Base-by-base conservation (phyloP, 2,113 vertebrate genomes). In the Megaceryle maxima region DNA sequence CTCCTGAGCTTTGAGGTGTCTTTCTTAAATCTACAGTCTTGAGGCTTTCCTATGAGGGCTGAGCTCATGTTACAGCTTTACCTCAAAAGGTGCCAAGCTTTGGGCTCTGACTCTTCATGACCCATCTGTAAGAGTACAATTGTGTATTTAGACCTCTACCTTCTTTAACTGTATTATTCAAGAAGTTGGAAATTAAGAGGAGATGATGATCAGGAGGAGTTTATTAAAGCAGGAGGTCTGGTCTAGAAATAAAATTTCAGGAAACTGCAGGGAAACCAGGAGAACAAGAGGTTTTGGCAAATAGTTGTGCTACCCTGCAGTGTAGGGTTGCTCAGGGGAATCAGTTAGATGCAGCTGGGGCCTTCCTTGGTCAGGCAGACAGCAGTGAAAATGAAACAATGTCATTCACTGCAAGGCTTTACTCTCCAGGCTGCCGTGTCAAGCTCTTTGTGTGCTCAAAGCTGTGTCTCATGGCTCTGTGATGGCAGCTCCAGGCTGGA, bases 271-370 rank as follows among this genome's bases (percentile, higher is more conserved):
- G 48, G 25, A 28, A 9, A 64, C n/a, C n/a, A 68, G 43, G 44
- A 3, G 9, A 39, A 51, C 3, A 4, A 3, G 13, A 14, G 20
- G 26, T 50, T 66, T 18, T 48, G 55, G 39, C 91, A 64, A 16
- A 3, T 29, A 12, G 24, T 28, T 9, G 33, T 24, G 1, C 4
- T 24, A 18, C 8, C 41, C 37, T 41, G 86, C 15, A 59, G 66
- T 28, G 4, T 2, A 6, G 25, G 13, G 28, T 18, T 44, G 35
- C 33, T n/a, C 0, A 0, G 70, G 48, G 74, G 6, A 12, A 1
- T 16, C 0, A 0, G n/a, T 51, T 4, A 21, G 51, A 3, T 6
- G 17, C 24, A 62, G 41, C 35, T 21, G 7, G n/a, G 10, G 21
- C 39, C n/a, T 66, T 80, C 39, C 37, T 4, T 51, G 57, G 29